Evolutionary conservation across 1,140 invertebrate genomes (phyloP).

Genomic region (Vanessa atalanta): DNA sequence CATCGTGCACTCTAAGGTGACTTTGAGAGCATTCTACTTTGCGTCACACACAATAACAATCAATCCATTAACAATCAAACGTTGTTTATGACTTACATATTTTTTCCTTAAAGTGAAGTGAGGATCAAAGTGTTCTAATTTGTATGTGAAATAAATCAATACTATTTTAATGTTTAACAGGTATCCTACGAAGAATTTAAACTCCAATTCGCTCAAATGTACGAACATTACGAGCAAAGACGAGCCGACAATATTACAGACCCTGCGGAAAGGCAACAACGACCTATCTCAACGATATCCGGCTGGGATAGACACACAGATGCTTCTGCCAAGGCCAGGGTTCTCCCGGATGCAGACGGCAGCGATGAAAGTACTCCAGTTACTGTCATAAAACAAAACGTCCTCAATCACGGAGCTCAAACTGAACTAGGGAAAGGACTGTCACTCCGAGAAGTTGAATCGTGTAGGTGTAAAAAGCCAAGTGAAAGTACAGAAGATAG

Average conservation of each 20-base stretch:
- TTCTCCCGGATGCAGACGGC: constrained; percentile 67
- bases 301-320: constrained; percentile 89
- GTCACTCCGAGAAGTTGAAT: constrained; percentile 72
- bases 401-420: constrained; percentile 79
- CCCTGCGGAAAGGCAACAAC: constrained; percentile 93
- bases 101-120: neutral
- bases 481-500: constrained; percentile 55
- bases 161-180: constrained; percentile 65
- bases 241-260: constrained; percentile 96
- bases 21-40: too few relatives aligned
- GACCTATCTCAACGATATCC: constrained; percentile 97
- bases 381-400: constrained; percentile 62
- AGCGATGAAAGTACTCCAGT: constrained; percentile 61
- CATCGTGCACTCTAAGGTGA: constrained; percentile 99
- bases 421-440: constrained; percentile 79
- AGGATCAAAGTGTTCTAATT: too few relatives aligned
- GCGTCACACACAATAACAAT: too few relatives aligned
- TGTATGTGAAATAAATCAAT: neutral
- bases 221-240: constrained; percentile 97
- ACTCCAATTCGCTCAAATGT: constrained; percentile 97
- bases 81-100: neutral
- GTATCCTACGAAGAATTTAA: constrained; percentile 98
- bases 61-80: too few relatives aligned
- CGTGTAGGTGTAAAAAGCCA: constrained; percentile 61
- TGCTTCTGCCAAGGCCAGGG: constrained; percentile 75